phyloP scores from a whole-genome alignment of 2,888 invertebrate genomes.

The Lasioglossum pauxillum region DNA sequence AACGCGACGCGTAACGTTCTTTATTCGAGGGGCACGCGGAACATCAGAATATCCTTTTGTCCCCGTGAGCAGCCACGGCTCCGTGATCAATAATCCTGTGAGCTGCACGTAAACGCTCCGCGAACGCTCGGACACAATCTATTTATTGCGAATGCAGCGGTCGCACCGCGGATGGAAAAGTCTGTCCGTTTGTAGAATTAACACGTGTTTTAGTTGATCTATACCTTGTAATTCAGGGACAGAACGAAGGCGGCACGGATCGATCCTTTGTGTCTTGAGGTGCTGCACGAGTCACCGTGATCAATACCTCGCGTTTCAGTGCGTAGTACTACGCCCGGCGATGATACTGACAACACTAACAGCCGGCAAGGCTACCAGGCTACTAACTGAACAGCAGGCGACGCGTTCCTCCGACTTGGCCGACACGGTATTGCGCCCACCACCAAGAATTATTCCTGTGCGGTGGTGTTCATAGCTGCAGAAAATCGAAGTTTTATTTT shows the following conservation, averaged over 20 bases:
- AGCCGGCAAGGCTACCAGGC: conserved; percentile 40
- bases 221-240: conserved; percentile 32
- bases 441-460: conserved; percentile 46
- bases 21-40: background rate
- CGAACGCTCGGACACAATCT: conserved; percentile 10
- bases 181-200: background rate
- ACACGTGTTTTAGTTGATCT: conserved; percentile 2
- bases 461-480: conserved; percentile 23
- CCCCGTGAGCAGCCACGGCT: background rate
- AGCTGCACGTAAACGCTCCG: background rate
- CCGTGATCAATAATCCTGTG: conserved; percentile 15
- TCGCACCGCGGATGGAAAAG: background rate
- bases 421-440: conserved; percentile 51
- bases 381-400: conserved; percentile 38
- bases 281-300: conserved; percentile 27
- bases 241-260: conserved; percentile 12
- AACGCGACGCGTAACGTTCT: background rate
- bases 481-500: conserved; percentile 57
- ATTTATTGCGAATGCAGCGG: conserved; percentile 7
- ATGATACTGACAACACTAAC: conserved; percentile 39
- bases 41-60: background rate
- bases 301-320: conserved; percentile 36
- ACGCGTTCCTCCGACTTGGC: conserved; percentile 24
- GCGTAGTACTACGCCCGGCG: conserved; percentile 36
- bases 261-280: conserved; percentile 32